Evolutionary conservation across 2,797 vertebrate species (phyloP).

Genomic region (Rhyacichthys aspro): DNA sequence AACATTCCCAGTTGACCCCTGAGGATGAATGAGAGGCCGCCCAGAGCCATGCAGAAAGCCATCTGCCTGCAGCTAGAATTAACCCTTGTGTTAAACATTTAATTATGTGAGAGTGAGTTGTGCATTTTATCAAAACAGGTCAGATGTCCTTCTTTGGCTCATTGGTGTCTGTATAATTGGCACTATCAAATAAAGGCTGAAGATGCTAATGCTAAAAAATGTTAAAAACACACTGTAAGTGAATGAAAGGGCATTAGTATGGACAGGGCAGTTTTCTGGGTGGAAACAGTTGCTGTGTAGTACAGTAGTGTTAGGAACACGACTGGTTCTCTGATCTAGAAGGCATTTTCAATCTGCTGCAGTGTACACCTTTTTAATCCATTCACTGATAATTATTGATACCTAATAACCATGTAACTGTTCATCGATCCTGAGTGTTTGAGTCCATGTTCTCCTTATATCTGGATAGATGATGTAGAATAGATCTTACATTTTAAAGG

Average conservation of each 20-base stretch:
- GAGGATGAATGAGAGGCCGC: slow-evolving; percentile 2
- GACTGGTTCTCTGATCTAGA: background rate
- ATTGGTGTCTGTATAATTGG: too few relatives aligned
- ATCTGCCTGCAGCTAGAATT: slow-evolving; percentile 4
- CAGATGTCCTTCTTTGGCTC: too few relatives aligned
- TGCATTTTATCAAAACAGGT: too few relatives aligned
- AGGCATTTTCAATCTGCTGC: slow-evolving; percentile 1
- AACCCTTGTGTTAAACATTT: background rate
- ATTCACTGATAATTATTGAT: background rate
- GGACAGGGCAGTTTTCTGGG: too few relatives aligned
- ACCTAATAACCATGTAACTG: slow-evolving; percentile 9
- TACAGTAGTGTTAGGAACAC: background rate
- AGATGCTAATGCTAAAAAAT: too few relatives aligned
- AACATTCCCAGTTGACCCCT: slow-evolving; percentile 6
- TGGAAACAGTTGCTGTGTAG: too few relatives aligned
- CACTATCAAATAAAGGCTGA: too few relatives aligned
- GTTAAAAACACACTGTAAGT: too few relatives aligned
- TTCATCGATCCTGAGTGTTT: slow-evolving; percentile 3
- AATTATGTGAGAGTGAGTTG: too few relatives aligned
- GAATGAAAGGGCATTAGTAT: background rate
- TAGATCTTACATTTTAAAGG: too few relatives aligned
- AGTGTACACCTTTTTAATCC: background rate
- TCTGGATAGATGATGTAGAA: background rate
- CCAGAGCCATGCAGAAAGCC: slow-evolving; percentile 1
- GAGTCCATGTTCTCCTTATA: background rate